Evolutionary conservation across 2,888 invertebrate genomes (phyloP), one percentile per base, ranked within the genome.

Genomic region (Didymodactylos carnosus): DNA sequence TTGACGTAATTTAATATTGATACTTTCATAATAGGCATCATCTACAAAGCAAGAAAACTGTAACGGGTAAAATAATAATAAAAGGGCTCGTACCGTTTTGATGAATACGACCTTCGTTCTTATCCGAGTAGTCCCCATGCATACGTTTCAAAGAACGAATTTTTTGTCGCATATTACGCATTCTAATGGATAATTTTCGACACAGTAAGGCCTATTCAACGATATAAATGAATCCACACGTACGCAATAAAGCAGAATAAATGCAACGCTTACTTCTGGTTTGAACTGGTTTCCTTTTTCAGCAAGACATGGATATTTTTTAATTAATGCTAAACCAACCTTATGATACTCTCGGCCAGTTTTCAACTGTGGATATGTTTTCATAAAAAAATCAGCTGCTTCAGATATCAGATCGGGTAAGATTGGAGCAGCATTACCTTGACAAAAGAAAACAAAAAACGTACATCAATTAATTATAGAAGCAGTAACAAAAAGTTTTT

Each of bases 111-210:
- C 35, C 35, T n/a, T 62, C 62, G n/a, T 62, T 62, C 11, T 62
- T 62, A n/a, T n/a, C n/a, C n/a, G n/a, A n/a, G n/a, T n/a, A n/a
- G n/a, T n/a, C n/a, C n/a, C n/a, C n/a, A n/a, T n/a, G n/a, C n/a
- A n/a, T n/a, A n/a, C n/a, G n/a, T n/a, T n/a, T n/a, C n/a, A n/a
- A n/a, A 5, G 62, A 29, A 19, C 62, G 62, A 19, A 62, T 62
- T 29, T 62, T 62, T 62, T 62, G 62, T n/a, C 62, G 62, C 62
- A 62, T 62, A 35, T 62, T 62, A 62, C 62, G 62, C 62, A 62
- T 62, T 35, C 35, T 62, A 10, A 62, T 62, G 2, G 62, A 62
- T 35, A 62, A 16, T 62, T 62, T 62, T n/a, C 62, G 62, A 35
- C 62, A 62, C 4, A 62, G 35, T 62, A 62, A 62, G n/a, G 62